Base-by-base conservation (phyloP, 2,797 vertebrate species). In the Momotus momota region DNA sequence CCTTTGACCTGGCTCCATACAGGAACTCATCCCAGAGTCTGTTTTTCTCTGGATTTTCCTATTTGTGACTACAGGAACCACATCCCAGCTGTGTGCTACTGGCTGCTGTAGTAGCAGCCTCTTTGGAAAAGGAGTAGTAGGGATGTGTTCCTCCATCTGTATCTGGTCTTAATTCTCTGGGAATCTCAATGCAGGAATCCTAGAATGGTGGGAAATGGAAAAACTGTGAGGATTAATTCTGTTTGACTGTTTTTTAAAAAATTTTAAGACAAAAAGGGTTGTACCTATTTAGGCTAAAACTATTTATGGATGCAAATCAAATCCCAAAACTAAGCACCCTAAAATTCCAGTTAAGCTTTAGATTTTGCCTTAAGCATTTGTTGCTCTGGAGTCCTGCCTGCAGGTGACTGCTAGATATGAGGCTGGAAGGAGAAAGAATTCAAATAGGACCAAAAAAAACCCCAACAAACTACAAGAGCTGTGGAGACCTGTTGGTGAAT, bases 211-310 rank as follows among this genome's bases (percentile, higher is more conserved):
- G 67, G 64, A 77, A 89, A 57, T 94, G 23, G 55, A 82, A 90
- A 89, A 16, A 6, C 18, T 60, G 52, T 20, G 41, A 61, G 27
- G 40, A 78, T 77, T 77, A 89, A 61, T 45, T 87, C 26, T 40
- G 41, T 70, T 73, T 84, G 46, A 70, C 58, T 70, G 5, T 12
- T 72, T 60, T 88, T 70, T 85, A n/a, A 54, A 87, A 87, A 51
- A 7, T 2, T 82, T 25, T 48, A 40, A 75, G 58, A 14, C 40
- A 87, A 71, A 73, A 87, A 75, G 6, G 8, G 13, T 71, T 73
- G 38, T 19, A 31, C 52, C n/a, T 80, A 2, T 27, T 84, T 33
- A 49, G 31, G 25, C 46, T 91, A 62, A 70, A 93, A 23, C 40
- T 62, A 16, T 11, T 16, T 38, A 31, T 16, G 52, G 55, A 46